Base-by-base conservation (phyloP, 2,888 invertebrate species). In the Tortrix viridana region DNA sequence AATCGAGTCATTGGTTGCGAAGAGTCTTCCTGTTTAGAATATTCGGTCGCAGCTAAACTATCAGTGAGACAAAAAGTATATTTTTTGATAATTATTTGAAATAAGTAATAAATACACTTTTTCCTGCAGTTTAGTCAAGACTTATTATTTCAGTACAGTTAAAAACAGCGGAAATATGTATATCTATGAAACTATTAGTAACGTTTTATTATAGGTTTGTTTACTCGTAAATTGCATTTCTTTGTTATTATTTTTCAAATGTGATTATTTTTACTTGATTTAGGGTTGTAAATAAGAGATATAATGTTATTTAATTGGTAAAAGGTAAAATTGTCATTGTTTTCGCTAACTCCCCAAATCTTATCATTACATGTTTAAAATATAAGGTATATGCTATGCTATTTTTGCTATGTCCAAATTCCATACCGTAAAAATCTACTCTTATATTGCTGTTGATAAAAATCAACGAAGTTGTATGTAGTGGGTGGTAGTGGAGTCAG, bases 341-440 rank as follows among this genome's bases (percentile, higher is more conserved):
- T n/a, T 41, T 41, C 6, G 41, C n/a, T n/a, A 41, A 6, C 41
- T 41, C 5, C n/a, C 14, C 7, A 38, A 55, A 47, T 54, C 23
- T 54, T 56, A 16, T 43, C 37, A 16, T 18, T 47, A 20, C 37
- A 23, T 56, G 41, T 52, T 19, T 41, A 43, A 37, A 53, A 43
- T 43, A 53, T 32, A 12, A 32, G 22, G 19, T 32, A 52, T 32
- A 52, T 48, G 3, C 50, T 19, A 50, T 43, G 57, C 52, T 63
- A 63, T 63, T 63, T 63, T 63, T 63, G 63, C 57, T 63, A 63
- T 19, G 22, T 52, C 46, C 18, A 20, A 53, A 19, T 41, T 37
- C 16, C 26, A 37, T 41, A 37, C 32, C n/a, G 4, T 20, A 26
- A 5, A 18, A 38, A 41, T 22, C 20, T 14, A 44, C 20, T 37